Evolutionary conservation across 1,140 invertebrate genomes (phyloP).

Genomic region (Ceratina calcarata): DNA sequence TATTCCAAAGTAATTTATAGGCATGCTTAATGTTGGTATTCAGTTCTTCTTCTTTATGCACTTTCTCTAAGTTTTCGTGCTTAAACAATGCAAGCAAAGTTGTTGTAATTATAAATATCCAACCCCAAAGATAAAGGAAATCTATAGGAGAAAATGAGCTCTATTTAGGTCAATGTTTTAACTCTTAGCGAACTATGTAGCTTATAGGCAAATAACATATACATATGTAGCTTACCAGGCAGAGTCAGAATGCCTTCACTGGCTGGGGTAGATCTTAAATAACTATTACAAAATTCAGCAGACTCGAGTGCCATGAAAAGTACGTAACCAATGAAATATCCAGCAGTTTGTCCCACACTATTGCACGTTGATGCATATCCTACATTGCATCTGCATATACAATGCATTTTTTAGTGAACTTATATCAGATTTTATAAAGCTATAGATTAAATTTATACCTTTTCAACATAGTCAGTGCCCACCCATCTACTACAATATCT

Average conservation of each 20-base stretch:
- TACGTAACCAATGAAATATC: conserved; percentile 98
- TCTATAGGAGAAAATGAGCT: conserved; percentile 79
- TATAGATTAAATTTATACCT: conserved; percentile 78
- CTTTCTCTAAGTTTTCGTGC: conserved; percentile 85
- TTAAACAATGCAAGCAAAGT: conserved; percentile 95
- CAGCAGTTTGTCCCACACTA: conserved; percentile 98
- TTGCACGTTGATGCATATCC: conserved; percentile 99
- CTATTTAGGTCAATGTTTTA: too few relatives aligned
- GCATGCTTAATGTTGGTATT: conserved; percentile 87
- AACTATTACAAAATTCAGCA: conserved; percentile 96
- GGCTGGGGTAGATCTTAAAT: conserved; percentile 88
- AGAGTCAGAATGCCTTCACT: conserved; percentile 91
- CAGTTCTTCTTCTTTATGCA: conserved; percentile 78
- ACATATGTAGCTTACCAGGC: conserved; percentile 81
- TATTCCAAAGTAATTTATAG: conserved; percentile 91
- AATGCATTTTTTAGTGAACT: neutral
- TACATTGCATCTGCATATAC: conserved; percentile 88
- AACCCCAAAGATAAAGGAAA: conserved; percentile 98
- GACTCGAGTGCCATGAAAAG: conserved; percentile 99
- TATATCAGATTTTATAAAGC: neutral
- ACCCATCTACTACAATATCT: conserved; percentile 99
- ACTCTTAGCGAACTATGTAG: too few relatives aligned
- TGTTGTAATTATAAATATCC: conserved; percentile 94
- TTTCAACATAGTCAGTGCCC: conserved; percentile 99
- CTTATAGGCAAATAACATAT: neutral